Evolutionary conservation across 2,888 invertebrate genomes (phyloP), one percentile per base, ranked within the genome.

Genomic region (Taphrorychus bicolor): DNA sequence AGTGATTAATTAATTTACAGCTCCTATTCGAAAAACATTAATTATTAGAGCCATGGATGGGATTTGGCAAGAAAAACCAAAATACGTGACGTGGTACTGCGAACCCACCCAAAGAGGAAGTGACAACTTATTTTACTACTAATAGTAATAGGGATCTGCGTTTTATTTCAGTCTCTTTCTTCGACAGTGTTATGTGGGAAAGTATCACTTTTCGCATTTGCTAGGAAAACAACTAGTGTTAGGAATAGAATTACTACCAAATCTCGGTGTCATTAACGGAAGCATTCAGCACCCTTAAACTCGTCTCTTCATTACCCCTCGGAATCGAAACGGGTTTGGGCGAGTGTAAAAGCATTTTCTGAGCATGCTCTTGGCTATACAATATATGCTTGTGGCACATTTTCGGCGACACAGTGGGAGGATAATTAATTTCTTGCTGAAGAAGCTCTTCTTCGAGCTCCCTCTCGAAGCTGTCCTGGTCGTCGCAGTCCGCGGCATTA

Each of bases 221-320:
- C n/a, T n/a, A n/a, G n/a, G n/a, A n/a, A n/a, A n/a, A n/a, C n/a
- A n/a, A n/a, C n/a, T n/a, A n/a, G n/a, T n/a, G n/a, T n/a, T n/a
- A n/a, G n/a, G n/a, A n/a, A n/a, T n/a, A n/a, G n/a, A n/a, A n/a
- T n/a, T n/a, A n/a, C 48, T 85, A 92, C 92, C 92, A 92, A 79
- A 92, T 92, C 84, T 92, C 92, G 62, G 91, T 91, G 73, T 89
- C 87, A 11, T 87, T 84, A 77, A 84, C 84, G 64, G 86, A 84
- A 70, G 88, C 85, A 66, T 88, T 87, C 71, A 91, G 84, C 70
- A 90, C 87, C 78, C 88, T 85, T 65, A 88, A 89, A 73, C 87
- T 85, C 79, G 88, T 88, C 80, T 86, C 84, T 68, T 84, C 84
- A 71, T 86, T 83, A 81, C 88, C 89, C 59, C 83, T 83, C 71